These are phyloP conservation scores for Echinometra lucunter DNA, from an alignment of 53 echinoderm and acorn worm genomes.

Conservation along the genomic window DNA sequence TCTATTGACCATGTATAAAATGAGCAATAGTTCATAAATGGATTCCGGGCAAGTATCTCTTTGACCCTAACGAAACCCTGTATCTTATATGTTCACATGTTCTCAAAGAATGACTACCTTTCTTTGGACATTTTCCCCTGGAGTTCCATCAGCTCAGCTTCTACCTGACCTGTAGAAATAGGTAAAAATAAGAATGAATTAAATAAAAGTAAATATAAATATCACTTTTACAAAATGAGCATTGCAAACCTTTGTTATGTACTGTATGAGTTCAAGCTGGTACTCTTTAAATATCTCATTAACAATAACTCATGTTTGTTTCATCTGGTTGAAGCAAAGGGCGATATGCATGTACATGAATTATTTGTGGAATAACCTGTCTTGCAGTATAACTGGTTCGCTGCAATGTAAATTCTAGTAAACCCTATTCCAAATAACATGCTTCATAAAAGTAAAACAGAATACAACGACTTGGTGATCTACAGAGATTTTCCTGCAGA, in stretches of 20 bases:
- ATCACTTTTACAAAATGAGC: neutral
- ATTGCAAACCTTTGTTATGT: neutral
- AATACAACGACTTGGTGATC: too few species aligned
- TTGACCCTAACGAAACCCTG: neutral
- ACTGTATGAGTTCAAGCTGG: neutral
- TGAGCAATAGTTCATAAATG: neutral
- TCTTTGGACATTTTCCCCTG: constrained; percentile 67
- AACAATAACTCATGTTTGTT: neutral
- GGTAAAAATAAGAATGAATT: neutral
- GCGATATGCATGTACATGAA: too few species aligned
- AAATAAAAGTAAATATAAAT: neutral
- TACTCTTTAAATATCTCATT: neutral
- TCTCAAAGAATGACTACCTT: constrained; percentile 63
- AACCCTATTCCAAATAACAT: too few species aligned
- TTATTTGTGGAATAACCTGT: too few species aligned
- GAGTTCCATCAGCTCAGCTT: constrained; percentile 69
- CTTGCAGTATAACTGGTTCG: too few species aligned
- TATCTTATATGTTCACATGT: neutral
- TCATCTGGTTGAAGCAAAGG: neutral
- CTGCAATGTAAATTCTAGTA: too few species aligned
- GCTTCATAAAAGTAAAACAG: too few species aligned
- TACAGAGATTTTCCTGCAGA: too few species aligned
- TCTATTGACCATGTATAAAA: neutral
- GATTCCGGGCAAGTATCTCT: neutral
- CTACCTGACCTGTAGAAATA: constrained; percentile 65